A percentile compares a stretch with the other conserved stretches of the same genome.
Conservation (phyloP, 2,113 vertebrate genomes). For the Geococcyx californianus region DNA sequence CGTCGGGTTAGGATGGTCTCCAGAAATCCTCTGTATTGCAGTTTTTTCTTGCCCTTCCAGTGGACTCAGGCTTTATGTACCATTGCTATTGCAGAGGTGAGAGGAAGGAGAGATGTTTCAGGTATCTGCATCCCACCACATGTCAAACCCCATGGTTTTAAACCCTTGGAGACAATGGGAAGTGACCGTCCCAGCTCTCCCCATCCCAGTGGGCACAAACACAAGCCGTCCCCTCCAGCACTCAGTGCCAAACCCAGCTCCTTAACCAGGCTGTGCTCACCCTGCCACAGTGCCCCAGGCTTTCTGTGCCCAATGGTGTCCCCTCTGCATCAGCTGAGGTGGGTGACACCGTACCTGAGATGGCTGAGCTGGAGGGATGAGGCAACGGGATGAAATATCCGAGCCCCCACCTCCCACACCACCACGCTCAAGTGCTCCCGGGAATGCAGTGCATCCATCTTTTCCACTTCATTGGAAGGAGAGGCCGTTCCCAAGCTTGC, state of each 20-base stretch:
- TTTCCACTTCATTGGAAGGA: not conserved
- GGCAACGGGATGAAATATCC: not conserved
- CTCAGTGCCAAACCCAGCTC: not conserved
- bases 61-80: not conserved
- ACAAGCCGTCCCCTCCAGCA: rapidly evolving
- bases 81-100: not conserved
- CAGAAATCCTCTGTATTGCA: not conserved
- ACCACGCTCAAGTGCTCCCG: rapidly evolving
- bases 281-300: not conserved
- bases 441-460: rapidly evolving
- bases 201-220: not conserved
- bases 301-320: rapidly evolving
- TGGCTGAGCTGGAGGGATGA: not conserved
- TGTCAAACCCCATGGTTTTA: not conserved
- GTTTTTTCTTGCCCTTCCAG: not conserved
- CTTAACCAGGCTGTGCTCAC: rapidly evolving
- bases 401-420: not conserved
- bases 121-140: not conserved
- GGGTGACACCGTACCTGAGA: not conserved
- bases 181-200: not conserved
- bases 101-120: not conserved
- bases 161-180: not conserved
- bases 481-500: not conserved
- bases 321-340: not conserved
- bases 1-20: not conserved